Base-by-base conservation (phyloP, 2,888 invertebrate genomes). In the Rhagophthalmus giganteus region DNA sequence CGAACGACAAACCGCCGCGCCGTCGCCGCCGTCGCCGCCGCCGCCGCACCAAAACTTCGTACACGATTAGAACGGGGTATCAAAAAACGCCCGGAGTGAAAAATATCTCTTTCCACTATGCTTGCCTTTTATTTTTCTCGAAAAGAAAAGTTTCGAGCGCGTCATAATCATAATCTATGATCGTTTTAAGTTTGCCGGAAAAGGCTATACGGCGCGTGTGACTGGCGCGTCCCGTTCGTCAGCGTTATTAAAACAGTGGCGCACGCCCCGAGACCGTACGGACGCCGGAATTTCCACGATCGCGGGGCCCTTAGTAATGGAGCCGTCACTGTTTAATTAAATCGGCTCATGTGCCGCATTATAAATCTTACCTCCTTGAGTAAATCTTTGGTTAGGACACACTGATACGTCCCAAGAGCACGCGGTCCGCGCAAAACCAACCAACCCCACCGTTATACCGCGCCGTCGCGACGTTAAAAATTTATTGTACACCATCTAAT, bases 111-210 rank as follows among this genome's bases (percentile, higher is more conserved):
- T 42, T 32, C 28, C 38, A 25, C 27, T 46, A 37, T 56, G 55
- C n/a, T n/a, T n/a, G n/a, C 52, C 51, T 59, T 59, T 56, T 60
- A 55, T 59, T 55, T 55, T 49, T 50, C 45, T 49, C 44, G 54
- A 57, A 59, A 56, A 56, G 55, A 50, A 61, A 60, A 57, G 53
- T 58, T 60, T 56, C 59, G 61, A 62, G 60, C 60, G 59, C 60
- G 64, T 66, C 69, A 66, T 68, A 68, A 68, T 67, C 65, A 64
- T 68, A 68, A 69, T 67, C 66, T 63, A 59, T 55, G 65, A 62
- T 64, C 64, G 61, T 64, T 67, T 63, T 60, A 64, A 65, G 61
- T 64, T 62, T 57, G 49, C 46, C 52, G 46, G 50, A 38, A 32
- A 40, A 44, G 37, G 35, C 42, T 32, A 34, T 39, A 30, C 46